Evolutionary conservation across 35 echinoderm and acorn worm genomes (phyloP).

Genomic region (Lytechinus pictus): DNA sequence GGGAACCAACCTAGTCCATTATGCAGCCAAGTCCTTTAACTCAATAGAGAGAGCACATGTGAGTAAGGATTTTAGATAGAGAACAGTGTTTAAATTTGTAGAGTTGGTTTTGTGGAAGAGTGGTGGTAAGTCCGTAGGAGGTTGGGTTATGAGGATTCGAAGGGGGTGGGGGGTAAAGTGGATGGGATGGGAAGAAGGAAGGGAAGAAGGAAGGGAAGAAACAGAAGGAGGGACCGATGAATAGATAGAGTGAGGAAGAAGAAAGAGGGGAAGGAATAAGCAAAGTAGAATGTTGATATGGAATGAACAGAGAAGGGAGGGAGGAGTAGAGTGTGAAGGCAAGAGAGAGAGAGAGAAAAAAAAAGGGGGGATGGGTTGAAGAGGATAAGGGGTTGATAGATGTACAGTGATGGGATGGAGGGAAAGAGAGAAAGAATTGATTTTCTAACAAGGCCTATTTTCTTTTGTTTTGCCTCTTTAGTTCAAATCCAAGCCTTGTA

Average conservation of each 20-base stretch:
- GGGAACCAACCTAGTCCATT: slow-evolving; percentile 95
- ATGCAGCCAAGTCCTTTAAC: slow-evolving; percentile 91
- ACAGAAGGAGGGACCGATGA: background rate
- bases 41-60: slow-evolving; percentile 90
- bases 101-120: background rate
- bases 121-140: background rate
- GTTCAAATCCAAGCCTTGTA: slow-evolving; percentile 95
- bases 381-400: background rate
- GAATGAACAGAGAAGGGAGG: background rate
- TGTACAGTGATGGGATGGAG: background rate
- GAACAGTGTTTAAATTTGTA: background rate
- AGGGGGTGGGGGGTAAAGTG: background rate
- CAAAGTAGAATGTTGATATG: background rate
- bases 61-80: slow-evolving; percentile 22
- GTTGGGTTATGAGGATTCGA: background rate
- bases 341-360: background rate
- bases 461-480: slow-evolving; percentile 23
- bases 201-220: background rate
- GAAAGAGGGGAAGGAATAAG: background rate
- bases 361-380: too few relatives aligned
- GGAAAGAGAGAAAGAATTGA: too few relatives aligned
- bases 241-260: background rate
- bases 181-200: background rate
- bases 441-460: background rate
- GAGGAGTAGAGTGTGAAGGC: background rate